phyloP scores from a whole-genome alignment of 2,888 invertebrate species.

The Parasteatoda lunata region DNA sequence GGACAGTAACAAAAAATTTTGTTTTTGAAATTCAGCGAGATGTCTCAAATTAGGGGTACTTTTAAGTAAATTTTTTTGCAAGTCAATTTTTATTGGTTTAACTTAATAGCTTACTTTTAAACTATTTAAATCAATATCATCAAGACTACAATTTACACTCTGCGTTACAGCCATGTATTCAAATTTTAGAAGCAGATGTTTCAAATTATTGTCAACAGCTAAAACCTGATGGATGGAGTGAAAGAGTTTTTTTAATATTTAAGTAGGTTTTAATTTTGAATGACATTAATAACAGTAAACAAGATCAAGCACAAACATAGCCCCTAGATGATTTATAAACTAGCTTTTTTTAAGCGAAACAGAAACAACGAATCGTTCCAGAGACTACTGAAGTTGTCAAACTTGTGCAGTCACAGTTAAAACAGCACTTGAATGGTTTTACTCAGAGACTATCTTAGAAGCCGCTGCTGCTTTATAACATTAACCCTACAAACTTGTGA shows the following conservation, averaged over 20 bases:
- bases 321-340: neutral
- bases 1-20: too few species aligned
- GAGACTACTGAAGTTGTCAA: constrained; percentile 55
- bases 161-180: constrained; percentile 66
- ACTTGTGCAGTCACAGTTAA: constrained; percentile 41
- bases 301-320: neutral
- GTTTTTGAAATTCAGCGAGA: too few species aligned
- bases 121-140: constrained; percentile 70
- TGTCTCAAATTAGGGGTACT: too few species aligned
- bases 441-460: too few species aligned
- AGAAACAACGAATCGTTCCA: constrained; percentile 9
- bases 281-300: constrained; percentile 5
- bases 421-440: neutral
- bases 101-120: constrained; percentile 61
- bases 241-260: constrained; percentile 9
- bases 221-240: neutral
- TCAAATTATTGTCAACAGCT: neutral
- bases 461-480: too few species aligned
- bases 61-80: too few species aligned
- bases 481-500: too few species aligned
- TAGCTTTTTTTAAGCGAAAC: constrained; percentile 11
- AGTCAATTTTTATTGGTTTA: too few species aligned
- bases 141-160: constrained; percentile 68
- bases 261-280: neutral
- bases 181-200: neutral